phyloP scores from a whole-genome alignment of 2,797 vertebrate genomes.

The Clarias pachynema region DNA sequence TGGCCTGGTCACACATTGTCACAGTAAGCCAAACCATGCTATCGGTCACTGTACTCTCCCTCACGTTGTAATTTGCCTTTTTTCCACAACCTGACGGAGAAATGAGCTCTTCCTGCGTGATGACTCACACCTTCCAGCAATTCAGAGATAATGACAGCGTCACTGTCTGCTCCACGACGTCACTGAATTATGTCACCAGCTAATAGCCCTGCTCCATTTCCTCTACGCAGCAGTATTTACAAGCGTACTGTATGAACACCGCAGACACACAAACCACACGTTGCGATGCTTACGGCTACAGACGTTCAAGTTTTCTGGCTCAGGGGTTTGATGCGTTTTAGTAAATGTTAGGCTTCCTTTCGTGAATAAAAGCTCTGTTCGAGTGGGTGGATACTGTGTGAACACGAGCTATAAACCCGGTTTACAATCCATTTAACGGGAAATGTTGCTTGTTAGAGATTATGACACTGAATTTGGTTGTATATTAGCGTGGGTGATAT shows the following conservation, averaged over 20 bases:
- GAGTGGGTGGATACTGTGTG: neutral
- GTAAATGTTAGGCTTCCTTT: neutral
- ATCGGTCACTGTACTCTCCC: conserved; percentile 8
- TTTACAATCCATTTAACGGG: neutral
- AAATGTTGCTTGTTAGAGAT: neutral
- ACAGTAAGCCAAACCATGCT: neutral
- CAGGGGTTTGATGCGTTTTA: neutral
- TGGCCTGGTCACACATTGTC: neutral
- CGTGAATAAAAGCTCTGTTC: neutral
- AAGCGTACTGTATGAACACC: neutral
- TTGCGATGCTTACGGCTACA: neutral
- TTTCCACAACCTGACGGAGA: conserved; percentile 21
- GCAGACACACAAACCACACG: conserved; percentile 11
- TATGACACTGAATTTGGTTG: neutral
- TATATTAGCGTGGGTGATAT: neutral
- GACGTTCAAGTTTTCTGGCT: conserved; percentile 11
- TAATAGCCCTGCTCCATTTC: conserved; percentile 45
- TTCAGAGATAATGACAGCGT: conserved; percentile 53
- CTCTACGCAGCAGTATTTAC: conserved; percentile 17
- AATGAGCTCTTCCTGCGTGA: conserved; percentile 36
- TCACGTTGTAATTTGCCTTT: conserved; percentile 10
- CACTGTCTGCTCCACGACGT: conserved; percentile 40
- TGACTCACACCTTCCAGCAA: conserved; percentile 60
- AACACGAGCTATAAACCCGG: neutral
- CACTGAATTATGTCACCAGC: conserved; percentile 52